Base-by-base conservation (phyloP, 2,797 vertebrate genomes). In the Peromyscus melanophrys region DNA sequence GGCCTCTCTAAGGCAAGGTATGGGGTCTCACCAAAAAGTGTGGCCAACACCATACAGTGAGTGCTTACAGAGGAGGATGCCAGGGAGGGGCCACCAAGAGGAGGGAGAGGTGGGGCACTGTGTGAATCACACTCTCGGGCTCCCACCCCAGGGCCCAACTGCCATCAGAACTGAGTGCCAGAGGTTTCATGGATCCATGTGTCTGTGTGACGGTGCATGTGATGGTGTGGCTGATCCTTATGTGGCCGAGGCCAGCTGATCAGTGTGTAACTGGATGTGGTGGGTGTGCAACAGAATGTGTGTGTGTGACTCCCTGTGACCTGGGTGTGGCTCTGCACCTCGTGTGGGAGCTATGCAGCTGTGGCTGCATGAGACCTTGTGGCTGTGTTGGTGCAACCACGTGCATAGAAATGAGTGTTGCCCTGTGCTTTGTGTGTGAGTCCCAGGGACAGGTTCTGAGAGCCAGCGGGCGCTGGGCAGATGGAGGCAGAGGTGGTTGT, bases 231-330 rank as follows among this genome's bases (percentile, higher is more conserved):
- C 37, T 46, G 19, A 12, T 29, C 37, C 31, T 4, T 87, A 21
- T 89, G 78, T 69, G 80, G 67, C 40, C 37, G 43, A 57, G 76
- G 27, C 40, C 78, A 31, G 11, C 37, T 93, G 91, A 81, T 27
- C 17, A 5, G 80, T 46, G 81, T 92, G 90, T 88, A 87, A 81
- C 59, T 75, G 34, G 67, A 52, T 27, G 46, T 25, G 37, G 49
- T 90, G 75, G 43, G 82, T 93, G 81, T 90, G 96, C 77, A 87
- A 76, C 59, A 57, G 82, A 31, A 37, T 6, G 59, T 43, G 37
- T 25, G 21, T 67, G n/a, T 69, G 69, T 37, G 91, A 76, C 43
- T 93, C 76, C 23, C 52, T 55, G 93, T 94, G 95, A 65, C 65
- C 85, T 92, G 93, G 92, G 83, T 4, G 59, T 76, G 97, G 55